Percentiles rank a stretch among this genome's conserved stretches.
These are phyloP conservation scores for Lethenteron camtschaticum DNA, from an alignment of 2,113 vertebrate species.

Conservation along the genomic window DNA sequence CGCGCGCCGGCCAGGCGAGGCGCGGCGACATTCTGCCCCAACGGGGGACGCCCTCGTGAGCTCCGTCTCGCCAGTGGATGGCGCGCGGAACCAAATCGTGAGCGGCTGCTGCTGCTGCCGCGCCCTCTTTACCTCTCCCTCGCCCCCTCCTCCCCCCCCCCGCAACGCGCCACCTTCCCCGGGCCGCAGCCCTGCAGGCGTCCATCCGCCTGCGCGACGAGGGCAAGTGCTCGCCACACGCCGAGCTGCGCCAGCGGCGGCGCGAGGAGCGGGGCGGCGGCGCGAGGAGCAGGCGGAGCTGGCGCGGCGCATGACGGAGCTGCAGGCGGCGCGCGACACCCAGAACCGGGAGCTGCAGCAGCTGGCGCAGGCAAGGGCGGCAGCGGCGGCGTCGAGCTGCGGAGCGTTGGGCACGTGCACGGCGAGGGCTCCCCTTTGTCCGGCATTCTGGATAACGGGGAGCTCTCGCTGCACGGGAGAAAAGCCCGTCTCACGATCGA, in stretches of 20 bases:
- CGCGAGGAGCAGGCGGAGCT: slow-evolving; percentile 54
- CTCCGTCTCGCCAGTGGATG: no score
- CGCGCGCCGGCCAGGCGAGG: no score
- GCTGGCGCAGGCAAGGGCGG: slow-evolving; percentile 33
- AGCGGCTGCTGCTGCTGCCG: no score
- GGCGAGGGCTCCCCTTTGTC: no score
- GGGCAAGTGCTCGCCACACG: slow-evolving; percentile 62
- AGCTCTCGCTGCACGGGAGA: no score
- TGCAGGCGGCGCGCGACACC: slow-evolving; percentile 68
- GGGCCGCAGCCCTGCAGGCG: slow-evolving; percentile 48
- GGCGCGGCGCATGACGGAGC: slow-evolving; percentile 42
- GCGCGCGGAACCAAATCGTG: no score
- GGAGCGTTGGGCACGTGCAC: no score
- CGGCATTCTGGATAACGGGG: no score
- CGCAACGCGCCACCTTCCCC: not conserved
- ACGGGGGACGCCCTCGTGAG: no score
- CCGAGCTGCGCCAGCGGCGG: slow-evolving; percentile 63
- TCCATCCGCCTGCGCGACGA: slow-evolving; percentile 58
- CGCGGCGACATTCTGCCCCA: no score
- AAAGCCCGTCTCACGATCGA: no score
- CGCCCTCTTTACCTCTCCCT: not conserved
- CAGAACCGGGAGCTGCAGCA: slow-evolving; percentile 65
- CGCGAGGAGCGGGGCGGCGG: slow-evolving; percentile 48
- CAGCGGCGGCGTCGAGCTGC: no score
- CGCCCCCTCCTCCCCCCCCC: not conserved